Conservation (phyloP, 2,888 invertebrate species). For the Lissocephala sabroskyi region DNA sequence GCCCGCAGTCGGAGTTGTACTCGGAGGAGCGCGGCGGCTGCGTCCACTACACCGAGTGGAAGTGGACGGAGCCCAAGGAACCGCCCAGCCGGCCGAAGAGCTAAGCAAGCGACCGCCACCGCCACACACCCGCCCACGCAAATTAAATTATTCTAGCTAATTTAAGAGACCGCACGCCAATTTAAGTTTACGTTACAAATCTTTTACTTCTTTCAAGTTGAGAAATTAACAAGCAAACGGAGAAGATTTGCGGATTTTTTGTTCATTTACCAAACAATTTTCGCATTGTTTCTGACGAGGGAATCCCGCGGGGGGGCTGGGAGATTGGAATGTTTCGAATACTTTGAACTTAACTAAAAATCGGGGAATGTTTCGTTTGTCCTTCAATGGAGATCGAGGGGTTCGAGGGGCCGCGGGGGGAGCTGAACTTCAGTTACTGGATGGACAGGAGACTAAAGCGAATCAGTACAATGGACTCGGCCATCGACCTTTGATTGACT, state of each 20-base stretch:
- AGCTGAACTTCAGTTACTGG: too few relatives aligned
- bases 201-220: constrained; percentile 37
- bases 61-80: constrained; percentile 63
- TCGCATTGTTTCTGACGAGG: background rate
- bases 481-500: too few relatives aligned
- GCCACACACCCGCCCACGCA: constrained; percentile 1
- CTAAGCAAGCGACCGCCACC: background rate
- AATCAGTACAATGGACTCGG: too few relatives aligned
- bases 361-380: too few relatives aligned
- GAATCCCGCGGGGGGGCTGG: too few relatives aligned
- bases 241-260: constrained; percentile 6
- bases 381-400: too few relatives aligned
- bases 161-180: background rate
- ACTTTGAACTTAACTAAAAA: background rate
- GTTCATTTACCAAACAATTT: background rate
- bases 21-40: constrained; percentile 57
- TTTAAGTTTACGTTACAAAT: constrained; percentile 26
- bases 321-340: background rate
- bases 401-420: too few relatives aligned
- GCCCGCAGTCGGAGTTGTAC: constrained; percentile 53
- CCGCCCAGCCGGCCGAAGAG: constrained; percentile 63
- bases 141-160: constrained; percentile 3
- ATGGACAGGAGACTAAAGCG: too few relatives aligned
- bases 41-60: constrained; percentile 62
- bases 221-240: constrained; percentile 14